Base-by-base conservation (phyloP, 1,140 invertebrate species). In the Eumaeus atala region DNA sequence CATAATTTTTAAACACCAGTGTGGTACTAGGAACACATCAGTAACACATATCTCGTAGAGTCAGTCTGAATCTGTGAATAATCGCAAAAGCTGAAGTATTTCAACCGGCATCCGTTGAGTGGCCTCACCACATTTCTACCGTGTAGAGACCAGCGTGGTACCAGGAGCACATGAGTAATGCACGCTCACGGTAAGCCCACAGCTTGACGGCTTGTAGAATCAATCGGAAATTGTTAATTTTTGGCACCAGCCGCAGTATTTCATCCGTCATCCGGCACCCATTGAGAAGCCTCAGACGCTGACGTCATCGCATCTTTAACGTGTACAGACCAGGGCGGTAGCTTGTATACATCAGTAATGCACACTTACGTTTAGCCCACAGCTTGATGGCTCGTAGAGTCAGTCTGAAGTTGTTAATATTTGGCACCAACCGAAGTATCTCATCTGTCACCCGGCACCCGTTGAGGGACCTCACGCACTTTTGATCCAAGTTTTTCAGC, bases 251-350 rank as follows among this genome's bases (percentile, higher is more conserved):
- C 54, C 95, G 91, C 7, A 99, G 84, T 75, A 99, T 99, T 88
- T 99, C 97, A 88, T 99, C 98, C 0, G 98, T 99, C 0, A 99
- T 98, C 54, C 98, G 91, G 75, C 97, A 99, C 49, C 98, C 98
- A 88, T 99, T 99, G 12, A 99, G 90, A 82, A 97, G 98, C 51
- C 98, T 88, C n/a, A n/a, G n/a, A 28, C 2, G 21, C 2, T 28
- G 21, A 6, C 21, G 21, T 28, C 21, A 28, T 6, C 6, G 21
- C 21, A 28, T 28, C 6, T 6, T 28, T 6, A 28, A 28, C 21
- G 21, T 6, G 21, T 3, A 28, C 21, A 28, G 2, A 6, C 21
- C 6, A 28, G 2, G 2, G 21, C 21, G 21, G 21, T 28, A 28
- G 2, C 6, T 3, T 2, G 21, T 3, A 28, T 6, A 28, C 21